phyloP scores from a whole-genome alignment of 2,888 invertebrate genomes.

The Rhagonycha fulva region DNA sequence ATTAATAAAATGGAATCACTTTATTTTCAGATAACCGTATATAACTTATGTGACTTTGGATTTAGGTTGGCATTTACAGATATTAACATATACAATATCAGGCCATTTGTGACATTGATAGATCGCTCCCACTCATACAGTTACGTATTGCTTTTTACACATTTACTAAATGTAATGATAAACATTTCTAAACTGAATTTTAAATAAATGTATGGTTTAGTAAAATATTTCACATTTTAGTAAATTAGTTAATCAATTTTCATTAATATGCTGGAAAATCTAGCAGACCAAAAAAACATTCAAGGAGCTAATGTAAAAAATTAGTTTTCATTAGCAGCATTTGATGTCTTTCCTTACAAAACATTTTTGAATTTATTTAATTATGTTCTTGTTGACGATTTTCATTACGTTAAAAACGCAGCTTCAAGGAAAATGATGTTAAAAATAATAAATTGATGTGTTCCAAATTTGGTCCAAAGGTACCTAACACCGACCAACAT shows the following conservation, averaged over 20 bases:
- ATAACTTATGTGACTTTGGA: neutral
- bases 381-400: neutral
- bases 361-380: neutral
- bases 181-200: neutral
- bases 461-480: neutral
- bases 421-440: no score
- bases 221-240: neutral
- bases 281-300: neutral
- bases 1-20: neutral
- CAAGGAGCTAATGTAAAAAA: neutral
- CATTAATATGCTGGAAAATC: neutral
- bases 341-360: neutral
- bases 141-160: neutral
- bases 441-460: neutral
- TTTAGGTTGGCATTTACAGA: neutral
- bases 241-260: neutral
- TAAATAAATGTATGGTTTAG: neutral
- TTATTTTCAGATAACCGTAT: neutral
- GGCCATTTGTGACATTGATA: constrained; percentile 2
- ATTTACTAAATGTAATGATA: neutral
- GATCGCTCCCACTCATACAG: neutral
- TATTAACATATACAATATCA: constrained; percentile 2
- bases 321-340: neutral
- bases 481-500: neutral
- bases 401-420: neutral